Percentiles rank a stretch among this genome's conserved stretches.
Evolutionary conservation across 1,140 invertebrate species (phyloP).

Genomic region (Drosophila pectinifera): DNA sequence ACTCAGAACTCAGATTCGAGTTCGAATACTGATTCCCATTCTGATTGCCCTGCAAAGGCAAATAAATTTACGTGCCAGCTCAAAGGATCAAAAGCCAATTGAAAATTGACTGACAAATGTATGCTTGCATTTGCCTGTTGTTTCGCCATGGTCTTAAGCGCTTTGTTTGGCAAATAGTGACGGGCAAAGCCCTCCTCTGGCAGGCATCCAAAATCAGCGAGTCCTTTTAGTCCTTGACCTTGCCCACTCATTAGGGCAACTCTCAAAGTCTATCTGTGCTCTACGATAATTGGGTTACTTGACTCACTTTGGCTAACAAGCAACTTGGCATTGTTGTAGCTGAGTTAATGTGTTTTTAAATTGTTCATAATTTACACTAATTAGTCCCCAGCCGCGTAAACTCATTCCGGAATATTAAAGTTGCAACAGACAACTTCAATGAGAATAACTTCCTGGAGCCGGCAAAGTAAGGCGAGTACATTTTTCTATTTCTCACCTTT

Average conservation of each 20-base stretch:
- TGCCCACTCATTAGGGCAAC: slow-evolving; percentile 11
- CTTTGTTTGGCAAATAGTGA: slow-evolving; percentile 30
- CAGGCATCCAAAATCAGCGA: slow-evolving; percentile 6
- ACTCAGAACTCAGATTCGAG: slow-evolving; percentile 27
- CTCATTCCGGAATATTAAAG: slow-evolving; percentile 27
- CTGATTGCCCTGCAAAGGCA: slow-evolving; percentile 58
- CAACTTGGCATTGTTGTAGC: slow-evolving; percentile 3
- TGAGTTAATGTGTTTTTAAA: slow-evolving; percentile 61
- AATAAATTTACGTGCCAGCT: slow-evolving; percentile 77
- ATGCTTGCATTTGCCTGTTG: slow-evolving; percentile 36
- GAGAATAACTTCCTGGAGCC: not conserved
- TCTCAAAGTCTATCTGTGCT: slow-evolving; percentile 3
- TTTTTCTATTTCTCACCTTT: not conserved
- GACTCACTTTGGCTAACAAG: not conserved
- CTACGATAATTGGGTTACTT: slow-evolving; percentile 15
- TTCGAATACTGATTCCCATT: slow-evolving; percentile 45
- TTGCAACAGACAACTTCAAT: not conserved
- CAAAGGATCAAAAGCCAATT: slow-evolving; percentile 72
- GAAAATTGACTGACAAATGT: slow-evolving; percentile 79
- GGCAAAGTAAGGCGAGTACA: not conserved
- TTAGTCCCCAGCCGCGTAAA: slow-evolving; percentile 23
- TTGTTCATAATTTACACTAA: slow-evolving; percentile 66
- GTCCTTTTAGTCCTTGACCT: slow-evolving; percentile 34
- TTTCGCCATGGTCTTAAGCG: slow-evolving; percentile 42
- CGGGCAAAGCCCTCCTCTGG: slow-evolving; percentile 15